A percentile compares a stretch with the other conserved stretches of the same genome.
Evolutionary conservation across 2,113 vertebrate genomes (phyloP).

Genomic region (Malaclemys terrapin): DNA sequence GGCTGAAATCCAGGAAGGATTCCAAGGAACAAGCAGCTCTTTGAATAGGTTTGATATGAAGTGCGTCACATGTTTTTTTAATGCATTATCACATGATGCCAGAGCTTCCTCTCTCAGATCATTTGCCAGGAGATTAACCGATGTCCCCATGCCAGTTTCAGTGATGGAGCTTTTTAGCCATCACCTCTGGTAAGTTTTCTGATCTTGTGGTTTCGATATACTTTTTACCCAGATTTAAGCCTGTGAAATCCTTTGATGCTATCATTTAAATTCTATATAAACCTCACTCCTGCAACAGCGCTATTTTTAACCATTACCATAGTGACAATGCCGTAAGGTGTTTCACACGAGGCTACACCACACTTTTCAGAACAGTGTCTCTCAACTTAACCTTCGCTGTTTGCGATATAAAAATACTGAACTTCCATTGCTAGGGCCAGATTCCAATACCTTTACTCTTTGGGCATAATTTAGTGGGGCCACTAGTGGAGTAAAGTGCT

Average conservation of each 20-base stretch:
- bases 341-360: conserved; percentile 43
- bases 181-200: not conserved
- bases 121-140: conserved; percentile 24
- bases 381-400: not conserved
- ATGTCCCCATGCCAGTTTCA: not conserved
- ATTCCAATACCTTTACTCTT: not conserved
- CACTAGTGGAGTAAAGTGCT: not conserved
- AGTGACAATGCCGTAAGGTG: conserved; percentile 64
- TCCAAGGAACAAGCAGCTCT: not conserved
- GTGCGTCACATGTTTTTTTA: not conserved
- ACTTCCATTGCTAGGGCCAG: not conserved
- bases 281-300: conserved; percentile 47
- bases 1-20: not conserved
- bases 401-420: conserved; percentile 4
- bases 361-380: not conserved
- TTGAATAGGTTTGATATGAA: not conserved
- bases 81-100: not conserved
- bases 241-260: conserved; percentile 43
- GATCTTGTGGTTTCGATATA: conserved; percentile 37
- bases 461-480: no score
- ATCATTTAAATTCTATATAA: conserved; percentile 50
- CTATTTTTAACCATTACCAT: conserved; percentile 73
- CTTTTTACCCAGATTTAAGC: not conserved
- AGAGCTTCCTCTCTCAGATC: not conserved
- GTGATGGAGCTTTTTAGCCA: not conserved